These are phyloP conservation scores for Phyto melanocephala DNA, from an alignment of 2,888 invertebrate species.

Conservation along the genomic window DNA sequence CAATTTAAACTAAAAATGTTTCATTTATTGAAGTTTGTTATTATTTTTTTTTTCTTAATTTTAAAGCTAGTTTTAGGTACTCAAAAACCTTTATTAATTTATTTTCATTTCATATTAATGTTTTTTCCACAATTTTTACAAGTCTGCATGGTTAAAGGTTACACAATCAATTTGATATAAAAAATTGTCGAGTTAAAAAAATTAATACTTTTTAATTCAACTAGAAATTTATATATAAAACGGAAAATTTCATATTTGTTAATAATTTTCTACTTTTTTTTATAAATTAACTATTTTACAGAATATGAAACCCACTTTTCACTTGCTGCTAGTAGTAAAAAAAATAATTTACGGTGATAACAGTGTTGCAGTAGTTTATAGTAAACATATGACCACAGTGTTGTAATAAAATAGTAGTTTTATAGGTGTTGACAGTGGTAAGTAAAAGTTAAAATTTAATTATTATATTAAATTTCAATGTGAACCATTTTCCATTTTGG, in stretches of 20 bases:
- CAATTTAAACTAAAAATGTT: no score
- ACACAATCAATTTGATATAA: slow-evolving; percentile 9
- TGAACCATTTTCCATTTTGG: no score
- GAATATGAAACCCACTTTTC: slow-evolving; percentile 25
- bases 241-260: no score
- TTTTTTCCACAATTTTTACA: background rate
- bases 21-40: no score
- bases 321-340: slow-evolving; percentile 19
- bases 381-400: background rate
- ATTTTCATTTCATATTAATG: background rate
- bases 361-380: background rate
- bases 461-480: no score
- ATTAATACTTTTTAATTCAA: no score
- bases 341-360: slow-evolving; percentile 2
- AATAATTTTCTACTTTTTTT: background rate
- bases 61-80: no score
- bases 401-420: background rate
- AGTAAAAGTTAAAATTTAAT: no score
- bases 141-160: slow-evolving; percentile 1
- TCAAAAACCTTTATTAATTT: background rate
- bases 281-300: background rate
- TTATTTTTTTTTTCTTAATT: no score
- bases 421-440: no score
- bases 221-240: no score
- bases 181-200: no score